These are phyloP conservation scores for Antennarius striatus DNA, from an alignment of 2,113 vertebrate species.

Conservation along the genomic window DNA sequence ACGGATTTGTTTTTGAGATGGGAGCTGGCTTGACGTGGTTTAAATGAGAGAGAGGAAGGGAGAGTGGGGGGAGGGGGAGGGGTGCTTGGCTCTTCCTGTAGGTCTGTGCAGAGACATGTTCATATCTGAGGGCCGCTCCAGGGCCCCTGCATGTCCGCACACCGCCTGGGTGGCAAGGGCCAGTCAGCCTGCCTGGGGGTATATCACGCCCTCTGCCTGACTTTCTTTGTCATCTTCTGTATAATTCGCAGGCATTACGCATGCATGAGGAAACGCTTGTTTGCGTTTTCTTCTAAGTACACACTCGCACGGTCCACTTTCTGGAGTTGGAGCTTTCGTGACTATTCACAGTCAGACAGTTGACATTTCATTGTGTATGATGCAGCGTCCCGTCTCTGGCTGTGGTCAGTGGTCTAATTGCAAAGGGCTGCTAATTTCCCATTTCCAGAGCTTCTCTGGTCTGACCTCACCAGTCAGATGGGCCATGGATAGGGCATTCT, in stretches of 20 bases:
- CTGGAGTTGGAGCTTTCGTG: constrained; percentile 1
- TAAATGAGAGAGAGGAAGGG: constrained; percentile 76
- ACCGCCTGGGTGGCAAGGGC: constrained; percentile 78
- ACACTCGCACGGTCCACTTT: constrained; percentile 3
- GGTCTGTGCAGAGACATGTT: constrained; percentile 81
- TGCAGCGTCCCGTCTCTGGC: constrained; percentile 38
- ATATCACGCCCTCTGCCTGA: constrained; percentile 70
- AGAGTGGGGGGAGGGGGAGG: background rate
- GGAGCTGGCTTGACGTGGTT: constrained; percentile 70
- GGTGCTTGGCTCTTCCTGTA: constrained; percentile 59
- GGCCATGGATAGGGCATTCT: constrained; percentile 81
- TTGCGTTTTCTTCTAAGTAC: constrained; percentile 23
- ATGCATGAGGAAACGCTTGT: constrained; percentile 19
- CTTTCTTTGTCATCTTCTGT: constrained; percentile 61
- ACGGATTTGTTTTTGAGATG: constrained; percentile 58
- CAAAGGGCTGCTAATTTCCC: constrained; percentile 89
- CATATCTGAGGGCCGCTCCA: constrained; percentile 67
- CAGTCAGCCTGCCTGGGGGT: constrained; percentile 82
- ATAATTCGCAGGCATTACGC: constrained; percentile 44
- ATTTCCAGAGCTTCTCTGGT: constrained; percentile 85
- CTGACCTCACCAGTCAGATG: constrained; percentile 80
- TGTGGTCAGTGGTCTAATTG: constrained; percentile 83
- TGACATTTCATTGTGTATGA: constrained; percentile 30
- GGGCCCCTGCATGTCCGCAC: constrained; percentile 63
- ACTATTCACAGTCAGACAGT: constrained; percentile 27